These are phyloP conservation scores for Microcebus tavaratra DNA, from an alignment of 2,113 vertebrate species.

Conservation along the genomic window DNA sequence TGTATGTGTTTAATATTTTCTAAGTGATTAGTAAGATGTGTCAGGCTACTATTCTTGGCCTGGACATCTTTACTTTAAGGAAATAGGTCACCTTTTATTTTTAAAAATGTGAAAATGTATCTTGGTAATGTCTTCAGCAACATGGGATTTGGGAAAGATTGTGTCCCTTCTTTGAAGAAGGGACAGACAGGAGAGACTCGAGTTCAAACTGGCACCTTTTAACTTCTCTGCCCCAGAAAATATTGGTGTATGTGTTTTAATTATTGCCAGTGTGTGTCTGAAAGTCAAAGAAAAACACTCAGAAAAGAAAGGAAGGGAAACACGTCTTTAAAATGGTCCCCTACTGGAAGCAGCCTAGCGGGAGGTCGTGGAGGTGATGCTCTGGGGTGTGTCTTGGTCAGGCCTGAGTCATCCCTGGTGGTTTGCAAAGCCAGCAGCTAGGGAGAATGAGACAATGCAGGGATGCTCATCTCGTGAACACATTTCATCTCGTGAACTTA, in stretches of 20 bases:
- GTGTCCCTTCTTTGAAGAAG: neutral
- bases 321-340: accelerated
- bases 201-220: neutral
- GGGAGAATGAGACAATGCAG: neutral
- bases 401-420: neutral
- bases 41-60: neutral
- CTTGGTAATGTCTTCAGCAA: neutral
- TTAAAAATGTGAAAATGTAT: neutral
- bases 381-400: neutral
- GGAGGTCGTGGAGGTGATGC: neutral
- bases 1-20: too few relatives aligned
- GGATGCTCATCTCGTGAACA: neutral
- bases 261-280: neutral
- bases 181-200: neutral
- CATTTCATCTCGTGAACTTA: neutral
- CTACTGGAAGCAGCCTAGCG: accelerated
- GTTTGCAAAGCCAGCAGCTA: neutral
- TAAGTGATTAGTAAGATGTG: neutral
- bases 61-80: neutral
- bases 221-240: neutral
- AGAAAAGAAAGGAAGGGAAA: neutral
- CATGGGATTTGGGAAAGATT: neutral
- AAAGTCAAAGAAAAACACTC: neutral
- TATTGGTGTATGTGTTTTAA: accelerated
- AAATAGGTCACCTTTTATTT: neutral